Base-by-base conservation (phyloP, 2,888 invertebrate genomes). In the Bembecia ichneumoniformis region DNA sequence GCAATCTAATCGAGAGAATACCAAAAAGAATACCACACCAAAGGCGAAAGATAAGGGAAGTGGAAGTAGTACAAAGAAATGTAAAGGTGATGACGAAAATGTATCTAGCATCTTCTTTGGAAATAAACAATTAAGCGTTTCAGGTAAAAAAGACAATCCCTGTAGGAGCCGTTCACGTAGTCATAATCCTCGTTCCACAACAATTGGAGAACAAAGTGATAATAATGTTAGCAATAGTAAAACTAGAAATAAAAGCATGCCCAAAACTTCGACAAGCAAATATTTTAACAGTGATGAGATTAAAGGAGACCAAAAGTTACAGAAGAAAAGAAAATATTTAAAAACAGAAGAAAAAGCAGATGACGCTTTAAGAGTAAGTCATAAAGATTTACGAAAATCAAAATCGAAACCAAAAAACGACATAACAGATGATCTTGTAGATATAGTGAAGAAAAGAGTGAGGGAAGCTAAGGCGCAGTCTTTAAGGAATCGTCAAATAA, bases 381-480 rank as follows among this genome's bases (percentile, higher is more conserved):
- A 87, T 55, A 78, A 63, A 68, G 83, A 86, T 63, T 57, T 86
- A 10, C 48, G 51, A 3, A 79, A 68, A 60, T 58, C 57, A 34
- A 70, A 61, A 64, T 43, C 50, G 44, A 70, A 68, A 49, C 43
- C 59, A 35, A 77, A 74, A 53, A 74, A 66, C 55, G 79, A 90
- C 71, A 81, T 90, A 3, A 82, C 74, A 47, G 70, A 68, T 45
- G 89, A 89, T 58, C 77, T 90, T 34, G 72, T 89, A n/a, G 65
- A 76, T 50, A 75, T 91, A 47, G 76, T 90, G 45, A 89, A 89
- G 64, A 73, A 66, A 43, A 76, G 87, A 54, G 83, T 90, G 5
- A 76, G 71, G 52, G 78, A 83, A 61, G 82, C 87, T 54, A 88
- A 87, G 63, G 64, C 63, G 14, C 67, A 73, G 49, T 65, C 79